Evolutionary conservation across 2,888 invertebrate species (phyloP).

Genomic region (Cryptocephalus moraei): DNA sequence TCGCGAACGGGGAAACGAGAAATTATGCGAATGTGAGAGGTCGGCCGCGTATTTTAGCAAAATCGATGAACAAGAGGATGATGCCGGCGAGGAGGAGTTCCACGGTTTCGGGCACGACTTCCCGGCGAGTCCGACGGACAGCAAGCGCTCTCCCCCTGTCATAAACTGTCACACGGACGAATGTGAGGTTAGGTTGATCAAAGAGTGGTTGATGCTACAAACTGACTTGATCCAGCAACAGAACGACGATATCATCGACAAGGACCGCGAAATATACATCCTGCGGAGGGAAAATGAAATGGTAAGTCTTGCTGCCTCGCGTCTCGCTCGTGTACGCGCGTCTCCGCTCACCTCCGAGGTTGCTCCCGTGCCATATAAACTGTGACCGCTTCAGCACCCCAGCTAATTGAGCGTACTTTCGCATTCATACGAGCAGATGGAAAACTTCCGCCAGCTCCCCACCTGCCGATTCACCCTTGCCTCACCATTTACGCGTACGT

Average conservation of each 20-base stretch:
- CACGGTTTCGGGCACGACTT: constrained; percentile 18
- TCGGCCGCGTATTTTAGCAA: constrained; percentile 11
- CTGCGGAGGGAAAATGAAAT: constrained; percentile 70
- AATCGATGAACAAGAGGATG: constrained; percentile 25
- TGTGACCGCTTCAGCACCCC: too few species aligned
- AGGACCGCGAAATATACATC: constrained; percentile 64
- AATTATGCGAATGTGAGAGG: background rate
- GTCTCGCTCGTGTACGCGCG: too few species aligned
- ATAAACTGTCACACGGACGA: constrained; percentile 32
- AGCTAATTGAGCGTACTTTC: too few species aligned
- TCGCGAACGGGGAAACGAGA: constrained; percentile 28
- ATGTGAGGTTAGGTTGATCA: constrained; percentile 58
- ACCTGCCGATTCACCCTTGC: too few species aligned
- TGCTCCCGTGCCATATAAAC: too few species aligned
- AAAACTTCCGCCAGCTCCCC: too few species aligned
- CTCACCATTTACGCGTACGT: too few species aligned
- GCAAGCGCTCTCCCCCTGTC: constrained; percentile 2
- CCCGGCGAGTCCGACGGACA: background rate
- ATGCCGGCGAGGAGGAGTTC: background rate
- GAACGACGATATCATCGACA: constrained; percentile 69
- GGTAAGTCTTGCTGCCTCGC: constrained; percentile 41
- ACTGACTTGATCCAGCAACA: constrained; percentile 85
- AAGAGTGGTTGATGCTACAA: constrained; percentile 72
- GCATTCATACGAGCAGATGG: too few species aligned
- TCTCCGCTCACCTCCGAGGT: too few species aligned